Evolutionary conservation across 92 coral and sea anemone genomes (phyloP).

Genomic region (Siderastrea radians): DNA sequence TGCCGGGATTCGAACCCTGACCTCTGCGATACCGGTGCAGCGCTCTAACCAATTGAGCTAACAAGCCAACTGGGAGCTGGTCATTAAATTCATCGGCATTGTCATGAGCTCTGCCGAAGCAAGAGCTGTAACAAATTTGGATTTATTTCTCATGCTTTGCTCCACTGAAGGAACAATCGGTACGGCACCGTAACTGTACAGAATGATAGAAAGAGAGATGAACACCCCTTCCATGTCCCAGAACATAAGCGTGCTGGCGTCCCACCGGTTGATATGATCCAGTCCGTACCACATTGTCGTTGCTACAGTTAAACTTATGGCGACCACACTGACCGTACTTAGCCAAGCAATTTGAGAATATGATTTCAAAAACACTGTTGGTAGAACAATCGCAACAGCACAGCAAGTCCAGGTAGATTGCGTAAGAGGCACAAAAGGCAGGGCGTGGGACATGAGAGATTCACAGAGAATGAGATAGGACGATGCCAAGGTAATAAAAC

Average conservation of each 20-base stretch:
- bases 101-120: neutral
- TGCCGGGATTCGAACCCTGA: too few relatives aligned
- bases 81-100: too few relatives aligned
- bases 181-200: slow-evolving; percentile 40
- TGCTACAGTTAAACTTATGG: slow-evolving; percentile 23
- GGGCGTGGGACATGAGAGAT: neutral
- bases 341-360: slow-evolving; percentile 57
- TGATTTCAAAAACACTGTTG: neutral
- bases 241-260: slow-evolving; percentile 7
- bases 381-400: neutral
- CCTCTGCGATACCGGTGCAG: too few relatives aligned
- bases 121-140: slow-evolving; percentile 33
- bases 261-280: slow-evolving; percentile 13
- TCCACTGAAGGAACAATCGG: slow-evolving; percentile 31
- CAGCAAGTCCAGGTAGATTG: neutral
- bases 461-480: slow-evolving; percentile 16
- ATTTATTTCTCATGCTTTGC: slow-evolving; percentile 37
- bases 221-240: slow-evolving; percentile 55
- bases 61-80: too few relatives aligned
- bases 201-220: slow-evolving; percentile 9
- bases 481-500: neutral
- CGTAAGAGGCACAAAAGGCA: neutral
- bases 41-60: too few relatives aligned
- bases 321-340: slow-evolving; percentile 42
- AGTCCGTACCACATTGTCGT: slow-evolving; percentile 31